A percentile compares a stretch with the other conserved stretches of the same genome.
phyloP scores from a whole-genome alignment of 2,888 invertebrate species.

The Kuschelorhynchus macadamiae region DNA sequence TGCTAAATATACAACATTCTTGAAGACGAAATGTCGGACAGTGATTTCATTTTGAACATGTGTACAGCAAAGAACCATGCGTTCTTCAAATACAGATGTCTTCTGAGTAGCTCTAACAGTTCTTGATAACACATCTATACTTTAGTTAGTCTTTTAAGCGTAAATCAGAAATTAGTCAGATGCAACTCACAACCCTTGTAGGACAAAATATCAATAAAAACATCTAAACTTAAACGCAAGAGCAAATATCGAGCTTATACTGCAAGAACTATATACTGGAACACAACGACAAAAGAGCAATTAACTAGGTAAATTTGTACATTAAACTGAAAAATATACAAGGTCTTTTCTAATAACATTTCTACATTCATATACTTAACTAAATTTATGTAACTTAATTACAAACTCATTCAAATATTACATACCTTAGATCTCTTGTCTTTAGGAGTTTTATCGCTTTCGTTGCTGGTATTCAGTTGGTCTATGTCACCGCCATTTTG shows the following conservation, averaged over 20 bases:
- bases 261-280: neutral
- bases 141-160: too few relatives aligned
- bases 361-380: neutral
- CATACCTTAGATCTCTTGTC: constrained; percentile 71
- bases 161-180: neutral
- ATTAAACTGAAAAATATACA: neutral
- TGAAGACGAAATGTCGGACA: too few relatives aligned
- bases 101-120: too few relatives aligned
- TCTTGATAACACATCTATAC: too few relatives aligned
- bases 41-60: too few relatives aligned
- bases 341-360: neutral
- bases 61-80: too few relatives aligned
- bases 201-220: neutral
- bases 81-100: too few relatives aligned
- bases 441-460: constrained; percentile 67
- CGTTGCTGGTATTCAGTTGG: constrained; percentile 61
- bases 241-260: neutral
- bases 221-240: constrained; percentile 17
- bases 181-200: neutral
- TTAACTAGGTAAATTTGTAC: neutral
- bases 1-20: too few relatives aligned
- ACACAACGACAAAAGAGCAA: neutral
- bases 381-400: neutral
- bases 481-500: constrained; percentile 67
- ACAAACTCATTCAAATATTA: constrained; percentile 19